A percentile compares a stretch with the other conserved stretches of the same genome.
Conservation (phyloP, 2,113 vertebrate genomes). For the Phoenicopterus ruber region DNA sequence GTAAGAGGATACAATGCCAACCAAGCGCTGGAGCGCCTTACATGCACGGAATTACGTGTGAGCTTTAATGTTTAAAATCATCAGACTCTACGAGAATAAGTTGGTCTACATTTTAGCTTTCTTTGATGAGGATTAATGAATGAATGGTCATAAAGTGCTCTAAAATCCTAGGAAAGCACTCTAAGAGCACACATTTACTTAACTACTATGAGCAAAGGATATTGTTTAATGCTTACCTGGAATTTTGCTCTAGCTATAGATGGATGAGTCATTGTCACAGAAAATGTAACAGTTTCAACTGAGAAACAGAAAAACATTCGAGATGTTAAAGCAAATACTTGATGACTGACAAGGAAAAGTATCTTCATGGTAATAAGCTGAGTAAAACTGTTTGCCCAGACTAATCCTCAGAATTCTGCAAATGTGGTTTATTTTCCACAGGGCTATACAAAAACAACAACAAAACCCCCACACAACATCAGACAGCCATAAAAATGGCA, state of each 20-base stretch:
- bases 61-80: background rate
- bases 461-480: background rate
- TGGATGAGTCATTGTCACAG: constrained; percentile 17
- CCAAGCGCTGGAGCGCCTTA: background rate
- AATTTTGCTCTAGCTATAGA: background rate
- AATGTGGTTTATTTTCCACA: background rate
- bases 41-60: background rate
- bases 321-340: background rate
- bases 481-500: background rate
- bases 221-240: constrained; percentile 18
- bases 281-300: background rate
- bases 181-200: background rate
- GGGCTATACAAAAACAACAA: background rate
- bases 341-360: background rate
- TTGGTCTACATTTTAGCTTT: background rate
- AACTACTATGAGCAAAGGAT: constrained; percentile 4
- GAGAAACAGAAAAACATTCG: background rate
- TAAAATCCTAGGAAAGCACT: constrained; percentile 7
- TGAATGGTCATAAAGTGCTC: constrained; percentile 3
- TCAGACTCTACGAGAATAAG: background rate
- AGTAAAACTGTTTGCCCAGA: background rate
- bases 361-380: background rate
- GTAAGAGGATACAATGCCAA: background rate
- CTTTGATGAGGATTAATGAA: constrained; percentile 33
- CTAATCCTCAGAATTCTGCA: background rate